Conservation (phyloP, 2,113 vertebrate species). For the Aramus guarauna region DNA sequence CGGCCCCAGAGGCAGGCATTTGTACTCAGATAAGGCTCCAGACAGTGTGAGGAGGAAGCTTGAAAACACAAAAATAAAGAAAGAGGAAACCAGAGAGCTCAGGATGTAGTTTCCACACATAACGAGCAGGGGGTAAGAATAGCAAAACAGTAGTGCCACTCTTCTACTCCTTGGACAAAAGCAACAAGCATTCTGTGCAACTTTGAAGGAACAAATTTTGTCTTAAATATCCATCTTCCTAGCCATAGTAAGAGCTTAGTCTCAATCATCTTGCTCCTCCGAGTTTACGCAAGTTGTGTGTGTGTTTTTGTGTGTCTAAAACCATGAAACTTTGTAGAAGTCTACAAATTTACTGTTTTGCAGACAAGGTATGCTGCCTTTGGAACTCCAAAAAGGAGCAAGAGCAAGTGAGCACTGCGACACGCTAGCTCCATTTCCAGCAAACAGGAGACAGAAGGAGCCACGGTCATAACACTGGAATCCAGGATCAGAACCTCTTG, state of each 20-base stretch:
- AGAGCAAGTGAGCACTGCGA: neutral
- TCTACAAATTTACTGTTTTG: neutral
- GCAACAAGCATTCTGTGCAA: neutral
- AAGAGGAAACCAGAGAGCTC: slow-evolving; percentile 52
- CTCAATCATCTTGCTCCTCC: neutral
- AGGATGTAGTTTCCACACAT: slow-evolving; percentile 38
- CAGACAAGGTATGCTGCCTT: neutral
- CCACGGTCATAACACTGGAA: neutral
- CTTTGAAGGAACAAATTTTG: neutral
- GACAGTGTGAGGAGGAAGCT: slow-evolving; percentile 41
- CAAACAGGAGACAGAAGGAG: neutral
- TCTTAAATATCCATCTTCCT: neutral
- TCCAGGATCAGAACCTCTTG: neutral
- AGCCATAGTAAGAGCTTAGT: neutral
- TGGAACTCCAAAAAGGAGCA: neutral
- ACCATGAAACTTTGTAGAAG: neutral
- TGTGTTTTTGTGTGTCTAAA: neutral
- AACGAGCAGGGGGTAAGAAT: neutral
- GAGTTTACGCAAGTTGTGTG: neutral
- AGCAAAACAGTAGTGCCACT: neutral
- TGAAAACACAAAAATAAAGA: slow-evolving; percentile 21
- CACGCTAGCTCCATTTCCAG: neutral
- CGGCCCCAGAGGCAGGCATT: neutral
- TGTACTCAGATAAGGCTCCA: slow-evolving; percentile 13
- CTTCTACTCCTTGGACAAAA: neutral